Conservation (phyloP, 2,888 invertebrate species). For the Orthonevra nobilis region DNA sequence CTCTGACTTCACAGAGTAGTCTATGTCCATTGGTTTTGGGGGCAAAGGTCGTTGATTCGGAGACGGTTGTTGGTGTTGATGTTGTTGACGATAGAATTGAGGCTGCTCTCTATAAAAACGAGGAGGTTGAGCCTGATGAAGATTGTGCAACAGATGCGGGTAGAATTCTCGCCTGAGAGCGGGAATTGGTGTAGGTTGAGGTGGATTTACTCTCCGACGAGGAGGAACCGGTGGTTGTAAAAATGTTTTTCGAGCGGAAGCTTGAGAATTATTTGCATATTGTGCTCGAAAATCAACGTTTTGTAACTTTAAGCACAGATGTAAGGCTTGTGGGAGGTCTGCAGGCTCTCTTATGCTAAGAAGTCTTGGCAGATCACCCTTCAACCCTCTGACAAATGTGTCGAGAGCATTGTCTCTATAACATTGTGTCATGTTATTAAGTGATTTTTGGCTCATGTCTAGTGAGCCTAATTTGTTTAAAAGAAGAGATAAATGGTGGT, state of each 20-base stretch:
- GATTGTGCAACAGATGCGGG: slow-evolving; percentile 40
- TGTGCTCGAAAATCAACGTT: slow-evolving; percentile 15
- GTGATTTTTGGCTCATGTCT: slow-evolving; percentile 5
- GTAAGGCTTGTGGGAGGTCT: slow-evolving; percentile 5
- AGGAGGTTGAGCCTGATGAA: slow-evolving; percentile 18
- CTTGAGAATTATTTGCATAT: slow-evolving; percentile 6
- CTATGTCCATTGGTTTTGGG: slow-evolving; percentile 27
- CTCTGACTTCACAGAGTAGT: background rate
- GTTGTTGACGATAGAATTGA: background rate
- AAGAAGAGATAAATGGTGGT: slow-evolving; percentile 26
- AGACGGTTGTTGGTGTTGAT: slow-evolving; percentile 14
- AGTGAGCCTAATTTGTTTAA: slow-evolving; percentile 16
- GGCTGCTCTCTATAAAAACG: slow-evolving; percentile 8
- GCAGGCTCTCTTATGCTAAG: slow-evolving; percentile 10
- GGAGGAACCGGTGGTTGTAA: slow-evolving; percentile 21
- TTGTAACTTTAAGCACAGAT: slow-evolving; percentile 3
- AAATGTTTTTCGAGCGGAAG: background rate
- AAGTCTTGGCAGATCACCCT: slow-evolving; percentile 6
- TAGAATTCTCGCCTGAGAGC: slow-evolving; percentile 29
- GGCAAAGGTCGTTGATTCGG: slow-evolving; percentile 29
- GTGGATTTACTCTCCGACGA: background rate
- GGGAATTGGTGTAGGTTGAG: slow-evolving; percentile 6
- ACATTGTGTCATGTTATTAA: slow-evolving; percentile 28
- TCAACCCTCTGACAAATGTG: slow-evolving; percentile 18
- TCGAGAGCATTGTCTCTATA: slow-evolving; percentile 10